Evolutionary conservation across 2,888 invertebrate species (phyloP), one percentile per base, ranked within the genome.

Genomic region (Athrips mouffetella): DNA sequence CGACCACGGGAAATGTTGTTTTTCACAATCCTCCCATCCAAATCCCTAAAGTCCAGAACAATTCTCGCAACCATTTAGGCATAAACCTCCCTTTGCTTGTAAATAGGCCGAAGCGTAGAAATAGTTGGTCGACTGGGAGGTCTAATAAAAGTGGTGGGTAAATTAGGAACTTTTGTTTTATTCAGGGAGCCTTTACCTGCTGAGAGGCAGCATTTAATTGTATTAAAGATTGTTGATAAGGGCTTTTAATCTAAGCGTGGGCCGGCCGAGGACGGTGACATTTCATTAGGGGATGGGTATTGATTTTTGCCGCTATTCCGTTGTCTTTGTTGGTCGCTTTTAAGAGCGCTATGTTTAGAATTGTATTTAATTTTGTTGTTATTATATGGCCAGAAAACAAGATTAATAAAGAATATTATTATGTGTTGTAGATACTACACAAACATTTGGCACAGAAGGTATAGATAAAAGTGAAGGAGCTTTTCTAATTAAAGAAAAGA

Each of bases 151-250:
- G 15, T 78, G 78, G 81, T 53, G 50, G 58, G 45, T 53, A 60
- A 64, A 58, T 60, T 56, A 60, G 57, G 62, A 71, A 71, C 78
- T 79, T 76, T 80, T 86, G 82, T 83, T 77, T 84, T 82, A 85
- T 87, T 82, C 82, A 83, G 70, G 60, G 58, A 67, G 62, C 70
- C 62, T 70, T 62, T 72, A 76, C 74, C 75, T 77, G 74, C 70
- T 73, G 75, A 80, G 79, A 79, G 82, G 69, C 70, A 63, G 70
- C 63, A 63, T 71, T 76, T 83, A 83, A 84, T 85, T 81, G 79
- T 80, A 86, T 86, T 83, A 83, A 78, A 81, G 80, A 79, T 80
- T 71, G 75, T 77, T 78, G 82, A 85, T 83, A 80, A 80, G 74
- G 68, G 71, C 76, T 79, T 80, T 81, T 80, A 80, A 80, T 83